Percentiles rank a stretch among this genome's conserved stretches.
Conservation (phyloP, 2,797 vertebrate genomes). For the Neoniphon sammara region DNA sequence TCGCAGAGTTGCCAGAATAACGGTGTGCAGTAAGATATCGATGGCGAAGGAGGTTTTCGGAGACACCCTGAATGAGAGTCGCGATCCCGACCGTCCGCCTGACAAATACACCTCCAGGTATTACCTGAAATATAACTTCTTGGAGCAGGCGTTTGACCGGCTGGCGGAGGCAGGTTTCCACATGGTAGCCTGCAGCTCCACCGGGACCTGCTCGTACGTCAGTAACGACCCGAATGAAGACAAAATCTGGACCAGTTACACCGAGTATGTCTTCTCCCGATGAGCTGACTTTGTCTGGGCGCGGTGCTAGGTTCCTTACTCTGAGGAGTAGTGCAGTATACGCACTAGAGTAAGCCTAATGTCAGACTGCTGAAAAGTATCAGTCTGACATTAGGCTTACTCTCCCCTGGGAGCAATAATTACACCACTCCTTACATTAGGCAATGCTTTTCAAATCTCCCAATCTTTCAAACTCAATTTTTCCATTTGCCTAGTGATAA, state of each 20-base stretch:
- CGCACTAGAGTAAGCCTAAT: no score
- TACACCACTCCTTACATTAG: no score
- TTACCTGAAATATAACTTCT: conserved; percentile 94
- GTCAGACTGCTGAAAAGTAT: no score
- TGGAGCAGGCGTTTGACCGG: conserved; percentile 95
- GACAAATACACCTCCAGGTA: conserved; percentile 93
- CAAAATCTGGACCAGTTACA: conserved; percentile 97
- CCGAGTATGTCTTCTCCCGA: conserved; percentile 92
- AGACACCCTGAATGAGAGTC: conserved; percentile 92
- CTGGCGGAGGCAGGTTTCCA: conserved; percentile 90
- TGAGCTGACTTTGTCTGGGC: conserved; percentile 26
- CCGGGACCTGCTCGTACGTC: conserved; percentile 90
- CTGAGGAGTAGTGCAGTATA: no score
- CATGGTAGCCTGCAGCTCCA: conserved; percentile 94
- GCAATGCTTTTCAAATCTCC: no score
- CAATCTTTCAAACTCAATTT: no score
- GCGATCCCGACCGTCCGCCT: conserved; percentile 90
- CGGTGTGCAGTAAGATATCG: conserved; percentile 91
- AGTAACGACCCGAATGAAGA: conserved; percentile 90
- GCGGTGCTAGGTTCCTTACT: neutral
- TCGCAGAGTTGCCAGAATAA: conserved; percentile 91
- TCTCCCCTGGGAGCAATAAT: no score
- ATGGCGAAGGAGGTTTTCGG: conserved; percentile 94
- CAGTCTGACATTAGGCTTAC: no score
- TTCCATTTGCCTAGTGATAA: no score